These are phyloP conservation scores for Ophioninae sp. DNA, from an alignment of 2,888 invertebrate species.

Conservation along the genomic window DNA sequence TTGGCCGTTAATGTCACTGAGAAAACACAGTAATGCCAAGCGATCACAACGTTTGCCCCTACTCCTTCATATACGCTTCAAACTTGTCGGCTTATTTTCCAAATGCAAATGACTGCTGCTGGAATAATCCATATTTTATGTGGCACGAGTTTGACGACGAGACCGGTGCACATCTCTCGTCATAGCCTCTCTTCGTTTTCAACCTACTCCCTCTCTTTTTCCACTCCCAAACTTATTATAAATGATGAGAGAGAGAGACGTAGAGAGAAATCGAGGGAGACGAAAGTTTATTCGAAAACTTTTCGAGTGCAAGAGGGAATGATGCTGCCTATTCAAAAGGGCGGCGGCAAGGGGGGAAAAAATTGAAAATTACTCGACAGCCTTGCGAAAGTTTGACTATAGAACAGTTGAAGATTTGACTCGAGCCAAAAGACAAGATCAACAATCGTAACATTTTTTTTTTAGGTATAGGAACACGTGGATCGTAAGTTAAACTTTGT, in stretches of 20 bases:
- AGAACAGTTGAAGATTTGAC: conserved; percentile 13
- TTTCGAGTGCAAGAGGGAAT: conserved; percentile 65
- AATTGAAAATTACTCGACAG: conserved; percentile 44
- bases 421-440: conserved; percentile 18
- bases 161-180: conserved; percentile 61
- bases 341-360: conserved; percentile 53
- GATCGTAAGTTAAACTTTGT: background rate
- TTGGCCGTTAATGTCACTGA: conserved; percentile 31
- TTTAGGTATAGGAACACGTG: background rate
- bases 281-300: conserved; percentile 77
- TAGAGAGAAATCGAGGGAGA: conserved; percentile 62
- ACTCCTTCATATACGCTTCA: conserved; percentile 57
- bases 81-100: conserved; percentile 78
- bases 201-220: conserved; percentile 53
- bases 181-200: conserved; percentile 61
- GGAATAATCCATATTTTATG: conserved; percentile 80
- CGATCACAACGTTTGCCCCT: conserved; percentile 22
- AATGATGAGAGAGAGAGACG: conserved; percentile 15
- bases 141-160: conserved; percentile 70
- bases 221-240: conserved; percentile 45
- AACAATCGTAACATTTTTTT: conserved; percentile 8
- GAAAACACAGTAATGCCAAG: conserved; percentile 60
- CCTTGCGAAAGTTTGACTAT: conserved; percentile 28
- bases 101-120: conserved; percentile 76
- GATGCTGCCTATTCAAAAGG: conserved; percentile 51